These are phyloP conservation scores for Pogonophryne albipinna DNA, from an alignment of 2,797 vertebrate species.

Conservation along the genomic window DNA sequence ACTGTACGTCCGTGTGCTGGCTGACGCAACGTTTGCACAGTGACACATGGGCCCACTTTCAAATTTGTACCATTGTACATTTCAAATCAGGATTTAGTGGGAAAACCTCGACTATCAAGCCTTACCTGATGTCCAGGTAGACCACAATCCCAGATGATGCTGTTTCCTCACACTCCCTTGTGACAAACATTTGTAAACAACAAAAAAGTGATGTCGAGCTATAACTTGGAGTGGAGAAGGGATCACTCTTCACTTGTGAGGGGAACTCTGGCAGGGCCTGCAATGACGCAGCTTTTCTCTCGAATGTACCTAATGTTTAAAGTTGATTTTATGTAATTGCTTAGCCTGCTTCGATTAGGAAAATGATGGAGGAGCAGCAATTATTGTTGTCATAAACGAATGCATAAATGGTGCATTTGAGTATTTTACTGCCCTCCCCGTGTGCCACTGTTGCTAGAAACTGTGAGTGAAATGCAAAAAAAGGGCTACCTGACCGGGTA, in stretches of 20 bases:
- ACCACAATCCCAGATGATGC: slow-evolving; percentile 49
- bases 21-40: slow-evolving; percentile 13
- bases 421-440: slow-evolving; percentile 44
- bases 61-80: slow-evolving; percentile 18
- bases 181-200: slow-evolving; percentile 5
- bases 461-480: slow-evolving; percentile 61
- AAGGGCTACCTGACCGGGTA: slow-evolving; percentile 70
- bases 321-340: slow-evolving; percentile 47
- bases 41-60: slow-evolving; percentile 44
- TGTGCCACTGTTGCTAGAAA: slow-evolving; percentile 57
- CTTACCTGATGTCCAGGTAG: slow-evolving; percentile 57
- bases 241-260: slow-evolving; percentile 43
- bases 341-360: slow-evolving; percentile 58
- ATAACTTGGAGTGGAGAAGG: slow-evolving; percentile 43
- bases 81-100: slow-evolving; percentile 42
- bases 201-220: slow-evolving; percentile 8
- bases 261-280: slow-evolving; percentile 60
- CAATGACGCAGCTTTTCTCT: slow-evolving; percentile 60
- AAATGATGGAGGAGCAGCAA: slow-evolving; percentile 39
- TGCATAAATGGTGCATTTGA: slow-evolving; percentile 58
- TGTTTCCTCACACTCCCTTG: slow-evolving; percentile 45
- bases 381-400: slow-evolving; percentile 45
- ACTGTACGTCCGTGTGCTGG: slow-evolving; percentile 29
- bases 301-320: slow-evolving; percentile 48
- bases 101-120: slow-evolving; percentile 43